These are phyloP conservation scores for Caenorhabditis plicata DNA, from an alignment of 2,888 invertebrate species.

Conservation along the genomic window DNA sequence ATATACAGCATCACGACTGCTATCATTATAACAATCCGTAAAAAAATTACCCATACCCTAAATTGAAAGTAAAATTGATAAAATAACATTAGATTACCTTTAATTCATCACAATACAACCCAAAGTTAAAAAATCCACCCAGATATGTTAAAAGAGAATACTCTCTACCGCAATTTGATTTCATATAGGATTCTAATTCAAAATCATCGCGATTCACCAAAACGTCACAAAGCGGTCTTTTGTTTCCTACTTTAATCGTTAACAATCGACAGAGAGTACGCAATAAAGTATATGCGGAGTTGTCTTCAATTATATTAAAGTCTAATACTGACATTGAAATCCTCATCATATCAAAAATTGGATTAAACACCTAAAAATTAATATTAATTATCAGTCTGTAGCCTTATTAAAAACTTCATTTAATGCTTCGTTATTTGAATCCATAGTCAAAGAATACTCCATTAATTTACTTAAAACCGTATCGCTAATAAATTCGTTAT, in stretches of 20 bases:
- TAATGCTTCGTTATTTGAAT: too few relatives aligned
- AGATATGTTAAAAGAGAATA: conserved; percentile 82
- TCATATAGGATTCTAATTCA: neutral
- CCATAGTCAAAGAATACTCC: neutral
- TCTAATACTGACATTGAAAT: conserved; percentile 9
- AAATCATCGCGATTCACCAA: conserved; percentile 2
- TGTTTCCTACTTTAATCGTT: conserved; percentile 5
- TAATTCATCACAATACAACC: conserved; percentile 85
- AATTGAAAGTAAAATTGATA: too few relatives aligned
- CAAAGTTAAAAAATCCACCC: conserved; percentile 87
- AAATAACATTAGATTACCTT: conserved; percentile 69
- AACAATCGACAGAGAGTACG: conserved; percentile 15
- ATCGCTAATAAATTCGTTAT: conserved; percentile 12
- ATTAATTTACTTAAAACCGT: conserved; percentile 2
- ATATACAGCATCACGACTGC: conserved; percentile 3
- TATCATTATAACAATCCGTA: conserved; percentile 7
- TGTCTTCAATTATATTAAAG: conserved; percentile 21
- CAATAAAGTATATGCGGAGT: conserved; percentile 8
- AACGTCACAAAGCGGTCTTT: conserved; percentile 25
- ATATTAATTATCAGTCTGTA: too few relatives aligned
- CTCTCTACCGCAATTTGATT: conserved; percentile 78
- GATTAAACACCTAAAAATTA: conserved; percentile 51
- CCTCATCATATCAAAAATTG: conserved; percentile 36
- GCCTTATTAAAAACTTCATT: too few relatives aligned
- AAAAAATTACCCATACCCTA: too few relatives aligned